A percentile compares a stretch with the other conserved stretches of the same genome.
These are phyloP conservation scores for Sturmia bella DNA, from an alignment of 2,888 invertebrate species.

Conservation along the genomic window DNA sequence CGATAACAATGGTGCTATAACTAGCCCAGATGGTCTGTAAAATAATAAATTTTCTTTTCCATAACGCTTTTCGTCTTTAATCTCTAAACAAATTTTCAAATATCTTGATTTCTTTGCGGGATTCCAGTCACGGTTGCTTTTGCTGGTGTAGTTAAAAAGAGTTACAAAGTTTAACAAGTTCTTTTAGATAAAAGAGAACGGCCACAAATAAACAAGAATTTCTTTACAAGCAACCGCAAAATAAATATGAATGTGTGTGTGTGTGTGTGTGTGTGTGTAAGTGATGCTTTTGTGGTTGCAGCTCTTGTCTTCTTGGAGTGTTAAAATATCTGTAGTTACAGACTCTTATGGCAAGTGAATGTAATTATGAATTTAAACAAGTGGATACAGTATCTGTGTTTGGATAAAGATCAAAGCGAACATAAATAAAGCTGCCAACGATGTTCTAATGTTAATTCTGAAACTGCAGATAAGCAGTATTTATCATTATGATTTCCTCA, in stretches of 20 bases:
- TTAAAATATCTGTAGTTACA: slow-evolving; percentile 37
- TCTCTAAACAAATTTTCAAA: slow-evolving; percentile 46
- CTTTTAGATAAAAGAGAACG: slow-evolving; percentile 39
- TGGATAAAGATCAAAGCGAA: slow-evolving; percentile 59
- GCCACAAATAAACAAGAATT: slow-evolving; percentile 9
- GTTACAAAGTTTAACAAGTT: slow-evolving; percentile 60
- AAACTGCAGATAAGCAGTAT: slow-evolving; percentile 46
- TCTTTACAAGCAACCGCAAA: slow-evolving; percentile 15
- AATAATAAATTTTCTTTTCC: background rate
- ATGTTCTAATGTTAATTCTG: slow-evolving; percentile 33
- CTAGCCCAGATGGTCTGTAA: too few relatives aligned
- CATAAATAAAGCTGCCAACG: slow-evolving; percentile 48
- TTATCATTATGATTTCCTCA: slow-evolving; percentile 41
- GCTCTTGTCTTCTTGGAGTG: slow-evolving; percentile 34
- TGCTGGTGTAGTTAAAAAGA: slow-evolving; percentile 23
- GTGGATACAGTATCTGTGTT: slow-evolving; percentile 26
- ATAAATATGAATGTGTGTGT: background rate
- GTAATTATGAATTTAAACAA: background rate
- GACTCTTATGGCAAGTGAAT: slow-evolving; percentile 26
- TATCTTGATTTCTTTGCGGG: slow-evolving; percentile 50
- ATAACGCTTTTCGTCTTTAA: slow-evolving; percentile 6
- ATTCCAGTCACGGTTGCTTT: slow-evolving; percentile 30
- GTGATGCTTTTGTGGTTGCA: background rate
- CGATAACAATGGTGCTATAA: too few relatives aligned
- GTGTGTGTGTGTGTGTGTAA: background rate